Evolutionary conservation across 2,888 invertebrate species (phyloP), one percentile per base, ranked within the genome.

Genomic region (Cistogaster globosa): DNA sequence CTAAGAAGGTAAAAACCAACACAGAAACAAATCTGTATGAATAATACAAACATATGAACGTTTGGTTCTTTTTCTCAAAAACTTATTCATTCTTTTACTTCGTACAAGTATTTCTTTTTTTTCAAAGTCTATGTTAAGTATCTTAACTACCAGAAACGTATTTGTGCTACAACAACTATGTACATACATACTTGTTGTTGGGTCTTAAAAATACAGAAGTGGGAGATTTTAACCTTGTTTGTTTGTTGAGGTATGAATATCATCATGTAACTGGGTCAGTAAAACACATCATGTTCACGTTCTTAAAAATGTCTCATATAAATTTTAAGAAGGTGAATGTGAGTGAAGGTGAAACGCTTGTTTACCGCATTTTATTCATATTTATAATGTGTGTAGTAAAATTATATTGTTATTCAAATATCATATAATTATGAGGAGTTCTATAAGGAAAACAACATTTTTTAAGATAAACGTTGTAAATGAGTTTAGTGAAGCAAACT

Each of bases 191-290:
- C 78, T 82, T 62, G 75, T 58, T 74, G 72, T 78, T 63, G 60
- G n/a, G 12, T 53, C 48, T 72, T 76, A 51, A 60, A 45, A 32
- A 45, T 53, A 48, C 42, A 71, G 16, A 20, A 51, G 26, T 18
- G 42, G 71, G 58, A 22, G 58, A 71, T 69, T 78, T 82, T 78
- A 78, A 79, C 85, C 85, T 85, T 85, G 85, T 67, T 53, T 85
- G 85, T 62, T 53, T 60, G 65, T 76, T 77, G 76, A 67, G 76
- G 53, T 83, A 72, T 77, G 65, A 72, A 83, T 76, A 77, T 53
- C 63, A 71, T 82, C 85, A 85, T 82, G 82, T 69, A 85, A 78
- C 85, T 85, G 78, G 85, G 85, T 85, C 85, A 85, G 79, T 79
- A 53, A 79, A 75, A 79, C 75, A 71, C 79, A 60, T 71, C 69